A percentile compares a stretch with the other conserved stretches of the same genome.
Evolutionary conservation across 2,797 vertebrate genomes (phyloP).

Genomic region (Lacerta viridis): DNA sequence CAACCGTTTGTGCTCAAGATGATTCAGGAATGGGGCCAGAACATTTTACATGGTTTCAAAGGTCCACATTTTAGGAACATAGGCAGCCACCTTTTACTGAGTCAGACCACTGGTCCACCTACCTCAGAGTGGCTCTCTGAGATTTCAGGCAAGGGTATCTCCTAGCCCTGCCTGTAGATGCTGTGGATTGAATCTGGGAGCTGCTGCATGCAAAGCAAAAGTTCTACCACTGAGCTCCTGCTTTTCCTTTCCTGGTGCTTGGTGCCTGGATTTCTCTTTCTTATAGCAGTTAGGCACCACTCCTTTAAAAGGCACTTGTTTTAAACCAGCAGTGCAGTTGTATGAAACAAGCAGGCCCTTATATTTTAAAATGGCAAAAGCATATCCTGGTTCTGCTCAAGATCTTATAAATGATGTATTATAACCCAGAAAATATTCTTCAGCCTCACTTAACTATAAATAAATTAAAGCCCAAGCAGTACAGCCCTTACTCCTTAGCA

Average conservation of each 20-base stretch:
- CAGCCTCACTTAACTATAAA: conserved; percentile 32
- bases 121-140: neutral
- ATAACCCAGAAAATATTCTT: conserved; percentile 18
- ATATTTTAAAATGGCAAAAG: conserved; percentile 9
- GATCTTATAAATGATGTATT: conserved; percentile 29
- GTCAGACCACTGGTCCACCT: neutral
- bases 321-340: neutral
- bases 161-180: neutral
- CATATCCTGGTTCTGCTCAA: conserved; percentile 2
- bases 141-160: neutral
- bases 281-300: neutral
- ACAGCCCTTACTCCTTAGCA: neutral
- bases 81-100: no score
- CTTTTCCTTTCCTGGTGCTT: neutral
- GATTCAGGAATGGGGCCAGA: neutral
- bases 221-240: neutral
- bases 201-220: neutral
- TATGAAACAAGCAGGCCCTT: neutral
- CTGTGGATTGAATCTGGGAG: neutral
- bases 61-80: neutral
- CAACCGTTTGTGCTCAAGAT: neutral
- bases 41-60: neutral
- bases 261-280: neutral
- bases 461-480: conserved; percentile 27
- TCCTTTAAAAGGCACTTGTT: neutral